Percentiles rank a stretch among this genome's conserved stretches.
Conservation (phyloP, 92 coral and sea anemone genomes). For the Palythoa caribaeorum region DNA sequence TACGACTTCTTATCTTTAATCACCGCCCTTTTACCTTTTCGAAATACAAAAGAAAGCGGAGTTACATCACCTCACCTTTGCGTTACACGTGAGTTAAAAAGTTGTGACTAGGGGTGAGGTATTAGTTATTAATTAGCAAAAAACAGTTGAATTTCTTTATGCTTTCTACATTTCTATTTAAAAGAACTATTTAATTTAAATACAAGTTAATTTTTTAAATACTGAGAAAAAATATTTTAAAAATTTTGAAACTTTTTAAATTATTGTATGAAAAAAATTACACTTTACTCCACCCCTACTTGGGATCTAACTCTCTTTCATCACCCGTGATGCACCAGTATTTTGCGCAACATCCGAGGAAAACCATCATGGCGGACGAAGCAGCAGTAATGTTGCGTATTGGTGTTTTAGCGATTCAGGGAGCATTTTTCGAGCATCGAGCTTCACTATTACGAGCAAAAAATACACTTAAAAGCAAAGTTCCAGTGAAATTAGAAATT, state of each 20-base stretch:
- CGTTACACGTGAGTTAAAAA: not conserved
- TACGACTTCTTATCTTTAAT: not conserved
- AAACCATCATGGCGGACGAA: slow-evolving; percentile 51
- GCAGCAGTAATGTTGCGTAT: slow-evolving; percentile 41
- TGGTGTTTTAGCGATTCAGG: slow-evolving; percentile 94
- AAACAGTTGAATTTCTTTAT: not conserved
- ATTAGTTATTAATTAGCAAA: not conserved
- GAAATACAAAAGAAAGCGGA: not conserved
- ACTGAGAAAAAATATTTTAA: not conserved
- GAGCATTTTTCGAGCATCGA: slow-evolving; percentile 93
- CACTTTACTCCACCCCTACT: not conserved
- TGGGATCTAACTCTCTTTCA: not conserved
- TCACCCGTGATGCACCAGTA: slow-evolving; percentile 26
- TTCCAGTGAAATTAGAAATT: slow-evolving; percentile 69
- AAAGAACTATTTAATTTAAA: not conserved
- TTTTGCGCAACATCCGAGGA: slow-evolving; percentile 23
- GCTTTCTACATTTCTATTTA: not conserved
- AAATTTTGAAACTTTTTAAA: not conserved
- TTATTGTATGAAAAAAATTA: not conserved
- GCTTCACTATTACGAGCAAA: slow-evolving; percentile 79
- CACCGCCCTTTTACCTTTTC: not conserved
- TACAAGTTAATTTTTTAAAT: not conserved
- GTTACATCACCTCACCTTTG: not conserved
- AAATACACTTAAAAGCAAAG: slow-evolving; percentile 54
- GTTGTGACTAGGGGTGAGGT: not conserved